Conservation (phyloP, 2,113 vertebrate genomes). For the Pantherophis guttatus region DNA sequence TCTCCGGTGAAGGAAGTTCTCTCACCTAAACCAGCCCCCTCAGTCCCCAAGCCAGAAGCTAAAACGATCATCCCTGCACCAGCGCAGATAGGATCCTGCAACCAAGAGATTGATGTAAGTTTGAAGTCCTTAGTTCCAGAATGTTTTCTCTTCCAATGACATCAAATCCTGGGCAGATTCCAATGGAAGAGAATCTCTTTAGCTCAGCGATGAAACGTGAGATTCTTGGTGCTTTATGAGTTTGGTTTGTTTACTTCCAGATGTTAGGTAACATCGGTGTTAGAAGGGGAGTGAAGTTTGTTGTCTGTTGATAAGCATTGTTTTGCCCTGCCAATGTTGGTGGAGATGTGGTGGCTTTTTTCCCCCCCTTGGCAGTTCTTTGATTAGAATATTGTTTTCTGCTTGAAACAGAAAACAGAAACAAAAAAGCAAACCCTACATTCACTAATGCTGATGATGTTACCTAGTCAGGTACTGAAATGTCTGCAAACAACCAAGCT, state of each 20-base stretch:
- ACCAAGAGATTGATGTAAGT: slow-evolving; percentile 78
- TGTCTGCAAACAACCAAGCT: background rate
- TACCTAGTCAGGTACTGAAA: background rate
- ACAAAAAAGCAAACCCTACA: background rate
- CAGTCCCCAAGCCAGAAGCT: slow-evolving; percentile 53
- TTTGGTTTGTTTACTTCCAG: background rate
- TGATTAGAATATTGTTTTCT: background rate
- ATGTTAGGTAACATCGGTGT: background rate
- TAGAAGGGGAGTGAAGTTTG: background rate
- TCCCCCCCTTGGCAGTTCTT: background rate
- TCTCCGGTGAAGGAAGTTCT: slow-evolving; percentile 56
- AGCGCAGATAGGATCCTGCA: slow-evolving; percentile 63
- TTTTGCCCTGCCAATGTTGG: background rate
- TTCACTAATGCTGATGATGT: background rate
- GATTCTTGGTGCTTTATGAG: too few relatives aligned
- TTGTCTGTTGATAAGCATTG: background rate
- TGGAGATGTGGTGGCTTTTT: background rate
- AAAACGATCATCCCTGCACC: slow-evolving; percentile 81
- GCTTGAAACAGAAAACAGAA: background rate
- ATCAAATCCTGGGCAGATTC: background rate
- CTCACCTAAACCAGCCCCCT: slow-evolving; percentile 55
- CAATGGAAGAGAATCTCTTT: too few relatives aligned
- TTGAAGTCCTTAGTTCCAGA: background rate
- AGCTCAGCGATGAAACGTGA: too few relatives aligned
- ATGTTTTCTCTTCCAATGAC: background rate